Evolutionary conservation across 2,888 invertebrate genomes (phyloP).

Genomic region (Octodonta nipae): DNA sequence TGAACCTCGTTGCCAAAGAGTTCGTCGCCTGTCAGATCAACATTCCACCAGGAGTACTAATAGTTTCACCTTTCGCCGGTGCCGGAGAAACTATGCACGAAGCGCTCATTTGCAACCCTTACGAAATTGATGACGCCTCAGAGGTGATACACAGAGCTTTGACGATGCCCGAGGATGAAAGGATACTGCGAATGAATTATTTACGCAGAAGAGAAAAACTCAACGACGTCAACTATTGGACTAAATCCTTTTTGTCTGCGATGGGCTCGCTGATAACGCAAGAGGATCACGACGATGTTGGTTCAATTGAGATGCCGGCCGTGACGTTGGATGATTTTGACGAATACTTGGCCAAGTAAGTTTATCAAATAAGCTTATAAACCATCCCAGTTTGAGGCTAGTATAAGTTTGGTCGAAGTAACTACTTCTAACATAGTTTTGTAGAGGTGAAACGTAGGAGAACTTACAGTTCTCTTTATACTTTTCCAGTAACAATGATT

Average conservation of each 20-base stretch:
- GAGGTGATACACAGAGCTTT: conserved; percentile 77
- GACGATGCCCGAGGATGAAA: conserved; percentile 81
- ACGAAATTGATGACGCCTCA: conserved; percentile 76
- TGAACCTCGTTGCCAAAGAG: conserved; percentile 87
- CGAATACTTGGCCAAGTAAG: conserved; percentile 74
- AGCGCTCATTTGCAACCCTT: conserved; percentile 78
- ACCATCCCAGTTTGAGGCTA: too few relatives aligned
- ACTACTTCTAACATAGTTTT: too few relatives aligned
- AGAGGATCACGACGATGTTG: conserved; percentile 67
- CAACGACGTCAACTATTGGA: conserved; percentile 80
- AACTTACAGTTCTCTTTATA: too few relatives aligned
- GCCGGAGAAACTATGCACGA: conserved; percentile 91
- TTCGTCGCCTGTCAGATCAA: conserved; percentile 87
- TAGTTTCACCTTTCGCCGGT: conserved; percentile 82
- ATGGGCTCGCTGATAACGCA: conserved; percentile 64
- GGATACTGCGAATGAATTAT: conserved; percentile 74
- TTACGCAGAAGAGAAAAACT: conserved; percentile 65
- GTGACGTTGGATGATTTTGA: conserved; percentile 85
- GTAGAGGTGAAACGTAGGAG: too few relatives aligned
- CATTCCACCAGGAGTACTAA: conserved; percentile 66
- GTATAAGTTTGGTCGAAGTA: too few relatives aligned
- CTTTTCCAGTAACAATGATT: too few relatives aligned
- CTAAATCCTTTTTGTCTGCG: conserved; percentile 72
- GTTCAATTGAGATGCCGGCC: conserved; percentile 75
- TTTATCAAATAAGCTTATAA: too few relatives aligned